phyloP scores from a whole-genome alignment of 2,888 invertebrate genomes.

The Tridacna crocea region DNA sequence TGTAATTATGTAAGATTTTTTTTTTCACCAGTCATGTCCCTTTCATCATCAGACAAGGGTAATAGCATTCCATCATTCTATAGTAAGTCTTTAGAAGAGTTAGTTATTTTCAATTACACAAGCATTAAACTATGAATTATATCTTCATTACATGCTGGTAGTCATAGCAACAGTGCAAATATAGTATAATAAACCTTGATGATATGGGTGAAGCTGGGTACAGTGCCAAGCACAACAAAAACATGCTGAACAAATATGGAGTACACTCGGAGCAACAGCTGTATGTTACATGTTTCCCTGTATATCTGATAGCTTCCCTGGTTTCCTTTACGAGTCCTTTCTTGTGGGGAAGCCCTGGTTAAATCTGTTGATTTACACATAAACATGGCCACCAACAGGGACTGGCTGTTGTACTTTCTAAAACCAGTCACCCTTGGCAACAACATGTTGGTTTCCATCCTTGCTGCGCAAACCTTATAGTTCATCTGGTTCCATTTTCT shows the following conservation, averaged over 20 bases:
- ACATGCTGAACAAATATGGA: conserved; percentile 18
- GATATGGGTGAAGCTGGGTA: conserved; percentile 1
- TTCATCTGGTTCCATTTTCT: no score
- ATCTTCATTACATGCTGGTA: conserved; percentile 29
- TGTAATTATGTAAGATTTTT: no score
- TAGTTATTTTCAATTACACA: conserved; percentile 30
- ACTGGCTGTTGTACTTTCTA: not conserved
- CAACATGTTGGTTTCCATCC: not conserved
- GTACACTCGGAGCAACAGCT: not conserved
- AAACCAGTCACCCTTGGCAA: conserved; percentile 13
- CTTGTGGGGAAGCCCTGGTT: no score
- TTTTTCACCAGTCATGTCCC: no score
- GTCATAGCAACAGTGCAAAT: conserved; percentile 26
- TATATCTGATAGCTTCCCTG: no score
- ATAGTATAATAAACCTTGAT: conserved; percentile 28
- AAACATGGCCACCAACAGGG: conserved; percentile 7
- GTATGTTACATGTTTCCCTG: not conserved
- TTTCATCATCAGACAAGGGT: conserved; percentile 7
- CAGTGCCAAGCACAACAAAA: conserved; percentile 8
- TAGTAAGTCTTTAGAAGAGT: conserved; percentile 25
- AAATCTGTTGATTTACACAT: not conserved
- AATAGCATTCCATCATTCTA: conserved; percentile 24
- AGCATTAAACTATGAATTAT: conserved; percentile 25
- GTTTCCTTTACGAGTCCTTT: no score
- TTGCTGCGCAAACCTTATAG: not conserved